Base-by-base conservation (phyloP, 2,797 vertebrate species). In the Syncerus caffer region DNA sequence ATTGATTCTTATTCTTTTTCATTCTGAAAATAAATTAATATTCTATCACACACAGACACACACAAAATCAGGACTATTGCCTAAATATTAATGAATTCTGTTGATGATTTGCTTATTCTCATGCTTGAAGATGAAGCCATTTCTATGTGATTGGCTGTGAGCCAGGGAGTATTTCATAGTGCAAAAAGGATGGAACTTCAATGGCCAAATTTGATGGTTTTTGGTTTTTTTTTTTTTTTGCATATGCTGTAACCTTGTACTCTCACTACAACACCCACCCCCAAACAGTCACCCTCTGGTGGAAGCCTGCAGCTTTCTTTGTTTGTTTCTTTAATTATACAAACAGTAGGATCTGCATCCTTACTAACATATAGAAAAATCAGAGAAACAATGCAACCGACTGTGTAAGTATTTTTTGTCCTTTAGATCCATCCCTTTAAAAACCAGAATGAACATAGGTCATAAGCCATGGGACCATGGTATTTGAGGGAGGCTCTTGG, bases 351-450 rank as follows among this genome's bases (percentile, higher is more conserved):
- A 98, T 97, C 97, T 93, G 29, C 89, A 92, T 98, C 96, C 84
- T 97, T 97, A 95, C 76, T 98, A 98, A 98, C 98, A 97, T 96
- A 91, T 7, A 98, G 96, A 98, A 98, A 98, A 98, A 96, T 93
- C 93, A 97, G 85, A 98, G 95, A 96, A 94, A 98, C 89, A 97
- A 2, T 98, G 91, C 95, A 98, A 84, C 89, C 64, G 97, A 60
- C 95, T n/a, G 0, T 98, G 92, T 98, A 98, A 98, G 90, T 98
- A 95, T 97, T 97, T 97, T 97, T 98, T 51, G 79, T 98, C 96
- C 64, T 97, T 97, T 96, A 89, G 94, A 90, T 94, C 64, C n/a
- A 85, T 97, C 83, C 85, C 85, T 89, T 95, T 78, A 93, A 89
- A 98, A 96, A 86, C 53, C 67, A 92, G 91, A 96, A 60, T 89